Conservation (phyloP, 1,140 invertebrate genomes). For the Anoplolepis gracilipes region DNA sequence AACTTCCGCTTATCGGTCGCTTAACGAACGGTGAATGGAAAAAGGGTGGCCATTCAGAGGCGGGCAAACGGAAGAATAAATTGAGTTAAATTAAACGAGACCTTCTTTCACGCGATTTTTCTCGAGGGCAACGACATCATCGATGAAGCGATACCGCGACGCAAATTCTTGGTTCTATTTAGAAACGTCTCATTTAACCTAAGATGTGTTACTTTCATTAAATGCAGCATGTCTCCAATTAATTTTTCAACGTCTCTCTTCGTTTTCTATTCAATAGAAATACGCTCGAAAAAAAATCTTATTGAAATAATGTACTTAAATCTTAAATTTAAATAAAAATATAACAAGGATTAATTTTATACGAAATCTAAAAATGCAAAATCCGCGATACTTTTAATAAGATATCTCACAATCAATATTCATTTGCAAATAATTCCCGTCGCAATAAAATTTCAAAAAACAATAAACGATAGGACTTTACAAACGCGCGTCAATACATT, state of each 20-base stretch:
- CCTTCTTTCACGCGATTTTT: slow-evolving; percentile 19
- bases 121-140: slow-evolving; percentile 29
- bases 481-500: neutral
- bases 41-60: slow-evolving; percentile 66
- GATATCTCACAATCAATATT: slow-evolving; percentile 5
- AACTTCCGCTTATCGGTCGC: slow-evolving; percentile 69
- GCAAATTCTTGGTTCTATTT: slow-evolving; percentile 49
- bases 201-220: neutral
- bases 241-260: neutral
- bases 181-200: slow-evolving; percentile 49
- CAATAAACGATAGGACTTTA: neutral
- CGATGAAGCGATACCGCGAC: slow-evolving; percentile 39
- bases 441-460: neutral
- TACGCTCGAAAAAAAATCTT: neutral
- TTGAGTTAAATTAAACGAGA: slow-evolving; percentile 72
- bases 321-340: neutral
- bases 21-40: slow-evolving; percentile 68
- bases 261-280: neutral
- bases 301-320: slow-evolving; percentile 4
- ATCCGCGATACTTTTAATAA: neutral
- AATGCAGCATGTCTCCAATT: slow-evolving; percentile 10
- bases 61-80: slow-evolving; percentile 71
- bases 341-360: neutral
- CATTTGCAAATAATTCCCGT: neutral
- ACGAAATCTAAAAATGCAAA: neutral